Conservation (phyloP, 2,888 invertebrate genomes). For the Podabrus alpinus region DNA sequence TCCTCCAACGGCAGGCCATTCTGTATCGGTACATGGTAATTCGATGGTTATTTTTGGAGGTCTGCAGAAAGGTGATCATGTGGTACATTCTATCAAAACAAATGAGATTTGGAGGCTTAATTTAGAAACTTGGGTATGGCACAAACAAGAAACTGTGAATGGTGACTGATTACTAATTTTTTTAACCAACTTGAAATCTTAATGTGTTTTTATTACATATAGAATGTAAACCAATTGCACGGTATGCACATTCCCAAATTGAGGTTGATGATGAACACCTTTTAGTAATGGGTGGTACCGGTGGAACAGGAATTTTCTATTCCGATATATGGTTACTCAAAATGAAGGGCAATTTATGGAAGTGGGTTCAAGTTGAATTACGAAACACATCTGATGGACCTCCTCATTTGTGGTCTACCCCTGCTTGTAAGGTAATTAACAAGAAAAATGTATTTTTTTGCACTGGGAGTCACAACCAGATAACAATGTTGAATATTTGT, state of each 20-base stretch:
- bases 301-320: slow-evolving; percentile 83
- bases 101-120: slow-evolving; percentile 92
- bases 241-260: slow-evolving; percentile 94
- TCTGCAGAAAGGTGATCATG: slow-evolving; percentile 49
- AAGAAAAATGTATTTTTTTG: neutral
- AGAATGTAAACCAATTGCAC: slow-evolving; percentile 44
- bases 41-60: slow-evolving; percentile 79
- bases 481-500: neutral
- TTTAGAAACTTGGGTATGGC: slow-evolving; percentile 77
- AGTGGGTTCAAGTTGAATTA: slow-evolving; percentile 75
- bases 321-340: slow-evolving; percentile 89
- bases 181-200: neutral
- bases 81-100: slow-evolving; percentile 58
- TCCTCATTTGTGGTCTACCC: slow-evolving; percentile 91
- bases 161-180: slow-evolving; percentile 7
- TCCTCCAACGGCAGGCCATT: slow-evolving; percentile 90
- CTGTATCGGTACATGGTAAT: slow-evolving; percentile 81
- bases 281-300: slow-evolving; percentile 84
- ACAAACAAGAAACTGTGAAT: slow-evolving; percentile 66
- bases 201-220: neutral
- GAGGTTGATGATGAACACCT: slow-evolving; percentile 76
- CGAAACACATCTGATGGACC: slow-evolving; percentile 79
- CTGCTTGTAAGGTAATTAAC: slow-evolving; percentile 74
- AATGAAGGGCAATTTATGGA: slow-evolving; percentile 72
- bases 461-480: neutral